Percentiles rank a stretch among this genome's conserved stretches.
phyloP scores from a whole-genome alignment of 1,140 invertebrate species.

The Drosophila malerkotliana region DNA sequence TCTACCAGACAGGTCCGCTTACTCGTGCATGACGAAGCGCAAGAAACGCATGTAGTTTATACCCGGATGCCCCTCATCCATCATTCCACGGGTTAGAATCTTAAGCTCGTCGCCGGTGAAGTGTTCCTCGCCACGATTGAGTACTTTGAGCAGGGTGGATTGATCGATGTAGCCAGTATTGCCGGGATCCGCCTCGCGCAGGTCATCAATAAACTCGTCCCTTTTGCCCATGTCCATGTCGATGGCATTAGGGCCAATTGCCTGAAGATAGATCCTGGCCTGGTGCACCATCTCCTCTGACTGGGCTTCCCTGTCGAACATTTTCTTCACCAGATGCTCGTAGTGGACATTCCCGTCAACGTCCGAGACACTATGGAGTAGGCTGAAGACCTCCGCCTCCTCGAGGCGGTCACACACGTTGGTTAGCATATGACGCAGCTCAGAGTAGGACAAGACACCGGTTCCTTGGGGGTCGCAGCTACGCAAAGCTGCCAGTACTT shows the following conservation, averaged over 20 bases:
- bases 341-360: conserved; percentile 28
- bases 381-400: conserved; percentile 89
- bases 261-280: conserved; percentile 36
- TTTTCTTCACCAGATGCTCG: conserved; percentile 14
- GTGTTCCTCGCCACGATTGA: conserved; percentile 30
- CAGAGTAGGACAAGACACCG: conserved; percentile 94
- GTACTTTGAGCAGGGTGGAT: conserved; percentile 17
- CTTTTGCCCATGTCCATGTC: conserved; percentile 38
- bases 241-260: conserved; percentile 50
- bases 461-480: conserved; percentile 96
- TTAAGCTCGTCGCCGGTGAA: conserved; percentile 37
- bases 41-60: conserved; percentile 51
- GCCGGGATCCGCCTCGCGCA: neutral
- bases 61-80: neutral
- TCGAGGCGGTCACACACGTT: conserved; percentile 96
- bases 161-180: conserved; percentile 29
- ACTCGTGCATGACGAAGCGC: conserved; percentile 57
- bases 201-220: conserved; percentile 38
- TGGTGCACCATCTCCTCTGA: conserved; percentile 13
- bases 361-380: conserved; percentile 20
- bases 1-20: neutral
- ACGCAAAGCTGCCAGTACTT: conserved; percentile 83
- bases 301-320: conserved; percentile 18
- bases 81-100: conserved; percentile 37
- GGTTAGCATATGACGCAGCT: conserved; percentile 97